Base-by-base conservation (phyloP, 2,888 invertebrate species). In the Muscina levida region DNA sequence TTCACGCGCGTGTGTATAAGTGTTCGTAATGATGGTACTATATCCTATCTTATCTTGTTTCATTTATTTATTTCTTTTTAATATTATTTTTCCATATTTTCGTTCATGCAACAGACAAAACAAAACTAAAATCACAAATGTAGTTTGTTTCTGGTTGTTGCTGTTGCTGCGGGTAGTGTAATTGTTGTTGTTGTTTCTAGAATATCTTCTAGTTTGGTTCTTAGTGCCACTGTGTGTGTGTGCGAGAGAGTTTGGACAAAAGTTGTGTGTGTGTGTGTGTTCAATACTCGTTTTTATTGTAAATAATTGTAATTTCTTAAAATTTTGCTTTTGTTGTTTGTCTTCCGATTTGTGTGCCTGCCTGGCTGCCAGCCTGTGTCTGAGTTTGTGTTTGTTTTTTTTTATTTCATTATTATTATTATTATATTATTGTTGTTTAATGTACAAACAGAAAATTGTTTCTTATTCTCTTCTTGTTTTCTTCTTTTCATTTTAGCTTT, bases 161-260 rank as follows among this genome's bases (percentile, higher is more conserved):
- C 6, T n/a, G 37, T n/a, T 15, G 57, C 37, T 31, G 37, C 2
- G 24, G 56, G n/a, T 57, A 17, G 5, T 57, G 31, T 57, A 31
- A 15, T 39, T 59, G 17, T 13, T 62, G 62, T 59, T 59, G 39
- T 26, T 56, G 37, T 59, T 73, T 76, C 76, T 72, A 79, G 76
- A 79, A 72, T 79, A 76, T 77, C 56, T 72, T 77, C 80, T 80
- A 77, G 80, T 80, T 73, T 67, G 44, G 44, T 57, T 79, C 75
- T 72, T 39, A 42, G 22, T 17, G 46, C 42, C 15, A 22, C 22
- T 57, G 59, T 37, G 57, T 71, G 53, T 68, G 39, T 57, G 59
- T 59, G 46, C 46, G 44, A 19, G n/a, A 13, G 24, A 53, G 31
- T 31, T 72, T 39, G 19, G 22, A 17, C 22, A 42, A 13, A 22